These are phyloP conservation scores for Oryzias celebensis DNA, from an alignment of 2,113 vertebrate species.

Conservation along the genomic window DNA sequence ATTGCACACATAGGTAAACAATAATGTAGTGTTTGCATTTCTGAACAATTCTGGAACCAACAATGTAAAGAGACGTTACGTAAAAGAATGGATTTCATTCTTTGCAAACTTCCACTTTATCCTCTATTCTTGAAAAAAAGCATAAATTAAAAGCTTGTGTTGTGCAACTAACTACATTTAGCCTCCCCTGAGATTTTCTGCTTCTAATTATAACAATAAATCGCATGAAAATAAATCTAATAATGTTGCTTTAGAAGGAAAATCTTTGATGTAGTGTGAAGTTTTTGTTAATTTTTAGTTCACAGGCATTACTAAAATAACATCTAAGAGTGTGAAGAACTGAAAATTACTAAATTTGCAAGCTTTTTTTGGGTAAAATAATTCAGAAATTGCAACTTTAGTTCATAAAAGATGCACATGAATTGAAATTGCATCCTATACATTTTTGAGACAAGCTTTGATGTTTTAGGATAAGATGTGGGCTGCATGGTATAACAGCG, in stretches of 20 bases:
- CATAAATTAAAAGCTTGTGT: slow-evolving; percentile 30
- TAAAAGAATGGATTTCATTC: slow-evolving; percentile 31
- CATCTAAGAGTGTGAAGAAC: neutral
- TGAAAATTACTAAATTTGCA: slow-evolving; percentile 30
- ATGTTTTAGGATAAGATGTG: too few relatives aligned
- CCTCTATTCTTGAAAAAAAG: slow-evolving; percentile 46
- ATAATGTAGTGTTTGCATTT: too few relatives aligned
- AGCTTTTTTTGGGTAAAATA: slow-evolving; percentile 2
- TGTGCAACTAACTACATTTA: slow-evolving; percentile 49
- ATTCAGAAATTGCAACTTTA: neutral
- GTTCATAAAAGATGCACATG: too few relatives aligned
- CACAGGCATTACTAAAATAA: neutral
- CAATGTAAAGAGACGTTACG: neutral
- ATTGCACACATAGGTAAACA: too few relatives aligned
- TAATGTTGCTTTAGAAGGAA: slow-evolving; percentile 24
- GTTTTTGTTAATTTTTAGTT: neutral
- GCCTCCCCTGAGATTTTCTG: slow-evolving; percentile 44
- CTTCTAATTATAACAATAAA: slow-evolving; percentile 56
- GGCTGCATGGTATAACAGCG: too few relatives aligned
- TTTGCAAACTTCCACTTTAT: slow-evolving; percentile 32
- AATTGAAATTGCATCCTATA: too few relatives aligned
- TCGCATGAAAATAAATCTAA: slow-evolving; percentile 32
- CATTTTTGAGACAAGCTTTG: too few relatives aligned
- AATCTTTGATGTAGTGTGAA: slow-evolving; percentile 10
- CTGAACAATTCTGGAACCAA: too few relatives aligned